Percentiles rank a stretch among this genome's conserved stretches.
Evolutionary conservation across 2,797 vertebrate species (phyloP).

Genomic region (Gymnopithys bicolor): DNA sequence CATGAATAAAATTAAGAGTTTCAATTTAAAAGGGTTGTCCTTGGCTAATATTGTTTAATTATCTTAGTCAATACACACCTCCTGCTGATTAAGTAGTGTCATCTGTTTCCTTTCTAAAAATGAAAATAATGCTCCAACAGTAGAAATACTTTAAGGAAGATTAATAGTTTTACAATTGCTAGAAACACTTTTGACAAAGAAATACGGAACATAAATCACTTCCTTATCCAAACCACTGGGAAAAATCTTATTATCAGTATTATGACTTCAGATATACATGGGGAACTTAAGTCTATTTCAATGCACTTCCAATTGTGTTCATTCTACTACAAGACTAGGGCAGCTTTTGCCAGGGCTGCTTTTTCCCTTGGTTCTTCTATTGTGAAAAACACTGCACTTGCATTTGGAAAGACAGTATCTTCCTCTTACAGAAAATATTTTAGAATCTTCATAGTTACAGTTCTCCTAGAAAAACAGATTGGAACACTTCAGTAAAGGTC

Average conservation of each 20-base stretch:
- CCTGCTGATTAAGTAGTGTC: not conserved
- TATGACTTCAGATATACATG: not conserved
- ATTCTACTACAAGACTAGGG: not conserved
- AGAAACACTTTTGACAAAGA: not conserved
- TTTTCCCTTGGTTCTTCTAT: not conserved
- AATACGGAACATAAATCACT: not conserved
- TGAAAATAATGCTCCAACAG: not conserved
- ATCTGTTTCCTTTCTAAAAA: not conserved
- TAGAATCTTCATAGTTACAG: not conserved
- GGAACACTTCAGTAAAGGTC: not conserved
- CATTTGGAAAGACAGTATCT: not conserved
- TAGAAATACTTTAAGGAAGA: not conserved
- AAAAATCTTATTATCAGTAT: not conserved
- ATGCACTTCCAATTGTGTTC: not conserved
- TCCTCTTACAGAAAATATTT: not conserved
- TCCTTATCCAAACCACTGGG: not conserved
- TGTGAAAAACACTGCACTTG: not conserved
- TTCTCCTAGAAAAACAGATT: not conserved
- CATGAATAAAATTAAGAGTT: not conserved
- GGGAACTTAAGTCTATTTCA: not conserved
- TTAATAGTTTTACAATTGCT: not conserved
- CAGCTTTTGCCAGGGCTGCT: not conserved
- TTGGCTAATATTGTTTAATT: not conserved
- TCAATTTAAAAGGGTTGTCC: not conserved
- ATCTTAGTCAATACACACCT: rapidly evolving